Percentiles rank a stretch among this genome's conserved stretches.
phyloP scores from a whole-genome alignment of 1,140 invertebrate genomes.

The Drosophila pectinifera region DNA sequence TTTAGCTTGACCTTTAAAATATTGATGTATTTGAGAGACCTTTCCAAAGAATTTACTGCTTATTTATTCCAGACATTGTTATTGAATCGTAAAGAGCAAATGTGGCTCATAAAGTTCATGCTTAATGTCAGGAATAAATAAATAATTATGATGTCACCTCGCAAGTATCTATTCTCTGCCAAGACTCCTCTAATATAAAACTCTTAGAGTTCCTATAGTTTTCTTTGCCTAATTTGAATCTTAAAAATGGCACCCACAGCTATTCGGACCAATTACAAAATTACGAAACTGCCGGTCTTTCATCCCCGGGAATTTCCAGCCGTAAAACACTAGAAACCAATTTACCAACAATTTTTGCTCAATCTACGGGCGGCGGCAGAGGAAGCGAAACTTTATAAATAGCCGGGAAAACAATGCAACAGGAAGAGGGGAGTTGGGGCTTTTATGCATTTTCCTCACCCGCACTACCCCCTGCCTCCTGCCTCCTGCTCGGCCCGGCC shows the following conservation, averaged over 20 bases:
- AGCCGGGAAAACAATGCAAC: slow-evolving; percentile 59
- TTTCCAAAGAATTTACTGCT: neutral
- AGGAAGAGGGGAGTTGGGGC: slow-evolving; percentile 43
- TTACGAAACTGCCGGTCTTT: slow-evolving; percentile 23
- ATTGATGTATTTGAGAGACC: neutral
- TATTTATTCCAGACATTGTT: neutral
- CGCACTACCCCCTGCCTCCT: neutral
- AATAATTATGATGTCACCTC: slow-evolving; percentile 28
- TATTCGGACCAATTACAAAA: slow-evolving; percentile 19
- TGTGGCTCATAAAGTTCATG: neutral
- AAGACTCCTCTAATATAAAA: no score
- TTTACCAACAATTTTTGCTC: slow-evolving; percentile 74
- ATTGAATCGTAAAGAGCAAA: slow-evolving; percentile 1
- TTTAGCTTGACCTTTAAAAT: slow-evolving; percentile 12
- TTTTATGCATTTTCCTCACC: slow-evolving; percentile 11
- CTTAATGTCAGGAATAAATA: slow-evolving; percentile 21
- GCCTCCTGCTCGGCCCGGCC: neutral
- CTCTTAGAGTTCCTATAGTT: neutral
- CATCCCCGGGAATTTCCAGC: slow-evolving; percentile 8
- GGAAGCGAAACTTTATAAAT: slow-evolving; percentile 64
- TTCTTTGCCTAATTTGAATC: neutral
- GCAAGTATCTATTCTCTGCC: neutral
- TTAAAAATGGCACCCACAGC: slow-evolving; percentile 16
- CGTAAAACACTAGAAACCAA: slow-evolving; percentile 71
- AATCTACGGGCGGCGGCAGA: slow-evolving; percentile 54